Conservation (phyloP, 2,888 invertebrate species). For the Phyto melanocephala region DNA sequence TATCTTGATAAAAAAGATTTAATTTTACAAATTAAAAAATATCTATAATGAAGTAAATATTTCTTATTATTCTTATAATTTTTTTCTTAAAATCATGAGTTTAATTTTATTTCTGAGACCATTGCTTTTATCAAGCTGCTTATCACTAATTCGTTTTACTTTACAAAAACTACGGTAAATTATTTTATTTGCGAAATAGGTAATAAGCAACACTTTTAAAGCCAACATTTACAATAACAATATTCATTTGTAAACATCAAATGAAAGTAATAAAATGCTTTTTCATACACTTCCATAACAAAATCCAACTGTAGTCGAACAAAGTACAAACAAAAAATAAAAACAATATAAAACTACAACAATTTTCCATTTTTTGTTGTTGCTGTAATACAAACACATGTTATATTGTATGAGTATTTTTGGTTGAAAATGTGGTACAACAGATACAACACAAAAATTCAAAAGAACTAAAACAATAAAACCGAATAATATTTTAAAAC, state of each 20-base stretch:
- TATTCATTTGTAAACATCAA: slow-evolving; percentile 64
- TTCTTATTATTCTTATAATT: too few species aligned
- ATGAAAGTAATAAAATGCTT: slow-evolving; percentile 55
- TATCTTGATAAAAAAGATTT: too few species aligned
- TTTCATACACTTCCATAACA: slow-evolving; percentile 47
- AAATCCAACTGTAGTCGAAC: background rate
- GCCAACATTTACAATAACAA: slow-evolving; percentile 42
- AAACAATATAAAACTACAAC: slow-evolving; percentile 38
- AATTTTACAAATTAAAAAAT: too few species aligned
- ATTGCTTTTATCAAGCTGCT: too few species aligned
- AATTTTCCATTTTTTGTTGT: slow-evolving; percentile 41
- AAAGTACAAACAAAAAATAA: slow-evolving; percentile 5
- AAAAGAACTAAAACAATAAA: background rate
- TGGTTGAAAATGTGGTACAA: background rate
- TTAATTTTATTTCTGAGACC: too few species aligned
- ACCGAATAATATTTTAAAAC: background rate
- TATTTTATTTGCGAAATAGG: too few species aligned
- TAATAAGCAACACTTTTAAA: background rate
- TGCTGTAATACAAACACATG: slow-evolving; percentile 39
- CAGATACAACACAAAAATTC: too few species aligned
- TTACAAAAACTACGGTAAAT: too few species aligned
- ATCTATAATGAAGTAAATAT: too few species aligned
- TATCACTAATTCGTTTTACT: too few species aligned
- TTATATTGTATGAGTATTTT: slow-evolving; percentile 7
- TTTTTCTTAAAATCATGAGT: too few species aligned